Conservation (phyloP, 2,113 vertebrate species). For the Melierax canorus region DNA sequence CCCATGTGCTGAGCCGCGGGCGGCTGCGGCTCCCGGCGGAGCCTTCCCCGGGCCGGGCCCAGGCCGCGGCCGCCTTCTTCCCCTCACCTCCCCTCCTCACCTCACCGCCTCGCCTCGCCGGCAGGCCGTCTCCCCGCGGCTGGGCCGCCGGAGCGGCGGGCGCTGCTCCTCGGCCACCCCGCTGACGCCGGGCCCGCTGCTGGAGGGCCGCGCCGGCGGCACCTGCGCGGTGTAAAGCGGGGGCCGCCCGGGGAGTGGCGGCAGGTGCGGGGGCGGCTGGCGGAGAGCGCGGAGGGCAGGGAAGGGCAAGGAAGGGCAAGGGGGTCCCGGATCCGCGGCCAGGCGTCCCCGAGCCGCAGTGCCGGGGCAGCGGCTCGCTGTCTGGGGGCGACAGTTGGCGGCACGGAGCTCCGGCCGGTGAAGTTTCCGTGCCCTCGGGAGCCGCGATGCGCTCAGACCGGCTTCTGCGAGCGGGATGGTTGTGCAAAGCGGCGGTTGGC, state of each 20-base stretch:
- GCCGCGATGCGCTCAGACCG: not conserved
- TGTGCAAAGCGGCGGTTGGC: not conserved
- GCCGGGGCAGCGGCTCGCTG: no score
- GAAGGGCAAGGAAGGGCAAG: no score
- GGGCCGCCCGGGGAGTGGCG: not conserved
- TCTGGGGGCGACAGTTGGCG: accelerated
- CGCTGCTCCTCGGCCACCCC: not conserved
- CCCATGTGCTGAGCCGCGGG: no score
- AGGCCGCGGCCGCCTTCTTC: not conserved
- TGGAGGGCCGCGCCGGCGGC: not conserved
- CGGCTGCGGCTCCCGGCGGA: no score
- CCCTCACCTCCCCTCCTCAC: no score
- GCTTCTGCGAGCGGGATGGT: accelerated
- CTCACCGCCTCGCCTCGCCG: not conserved
- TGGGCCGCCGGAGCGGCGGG: no score
- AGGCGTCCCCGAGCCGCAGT: not conserved
- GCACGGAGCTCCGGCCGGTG: not conserved
- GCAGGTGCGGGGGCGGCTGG: no score
- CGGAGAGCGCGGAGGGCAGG: not conserved
- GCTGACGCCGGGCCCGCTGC: not conserved
- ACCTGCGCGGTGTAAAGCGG: not conserved
- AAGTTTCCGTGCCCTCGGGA: not conserved
- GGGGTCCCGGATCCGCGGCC: no score
- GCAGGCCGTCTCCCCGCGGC: not conserved
- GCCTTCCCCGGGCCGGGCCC: no score